Base-by-base conservation (phyloP, 2,113 vertebrate genomes). In the Zosterops japonicus region DNA sequence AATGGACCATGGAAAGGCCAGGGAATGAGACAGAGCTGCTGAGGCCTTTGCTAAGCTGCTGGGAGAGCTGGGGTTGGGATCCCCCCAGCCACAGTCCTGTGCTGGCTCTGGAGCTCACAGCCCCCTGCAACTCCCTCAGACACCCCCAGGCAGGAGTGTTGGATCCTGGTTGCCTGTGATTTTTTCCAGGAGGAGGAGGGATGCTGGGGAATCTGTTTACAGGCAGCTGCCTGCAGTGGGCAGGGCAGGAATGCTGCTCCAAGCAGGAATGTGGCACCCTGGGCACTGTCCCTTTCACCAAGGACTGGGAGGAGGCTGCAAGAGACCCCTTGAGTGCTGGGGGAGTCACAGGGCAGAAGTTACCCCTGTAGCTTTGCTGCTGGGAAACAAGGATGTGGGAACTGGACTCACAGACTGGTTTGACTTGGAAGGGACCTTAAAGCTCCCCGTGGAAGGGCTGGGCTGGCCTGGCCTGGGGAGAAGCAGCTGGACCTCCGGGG, bases 1-100 rank as follows among this genome's bases (percentile, higher is more conserved):
- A 5, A 28, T 0, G 2, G 42, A 27, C 15, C 11, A 5, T 27
- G 44, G 6, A 65, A 25, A n/a, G 44, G 14, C 11, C 3, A 13
- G 21, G 25, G 47, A 5, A 29, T 71, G 79, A 42, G 50, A 2
- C 5, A 23, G 27, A 63, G 59, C 47, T 35, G 49, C 11, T n/a
- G 39, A 28, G 55, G 56, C 44, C 28, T 80, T 74, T 56, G 39
- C 50, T 3, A 9, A 47, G 47, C 41, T 68, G n/a, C 44, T 60
- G 46, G 36, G 20, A 3, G 4, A 25, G n/a, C 39, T 49, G 70
- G n/a, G 27, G 4, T 3, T n/a, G 53, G 41, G 25, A 19, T 22
- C 21, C 27, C 50, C 5, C 6, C 13, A 53, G 27, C 3, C 36
- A 35, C 4, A 2, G 21, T 6, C 33, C 52, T 25, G 2, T 25